These are phyloP conservation scores for Himalopsyche anomala DNA, from an alignment of 2,888 invertebrate genomes.

Conservation along the genomic window DNA sequence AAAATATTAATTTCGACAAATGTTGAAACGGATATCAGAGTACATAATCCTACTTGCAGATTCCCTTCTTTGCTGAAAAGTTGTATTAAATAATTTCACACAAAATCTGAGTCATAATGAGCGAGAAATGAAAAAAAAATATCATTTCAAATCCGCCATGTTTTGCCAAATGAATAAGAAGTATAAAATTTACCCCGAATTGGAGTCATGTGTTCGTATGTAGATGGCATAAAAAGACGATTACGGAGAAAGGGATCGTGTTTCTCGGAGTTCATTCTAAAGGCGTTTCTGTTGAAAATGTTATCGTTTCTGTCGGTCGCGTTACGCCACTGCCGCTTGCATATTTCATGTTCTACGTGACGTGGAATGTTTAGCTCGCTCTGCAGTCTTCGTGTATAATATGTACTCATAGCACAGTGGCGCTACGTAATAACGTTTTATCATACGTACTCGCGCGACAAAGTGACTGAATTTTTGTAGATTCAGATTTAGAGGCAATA, in stretches of 20 bases:
- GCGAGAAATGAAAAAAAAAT: background rate
- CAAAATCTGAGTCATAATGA: background rate
- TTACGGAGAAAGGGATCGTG: background rate
- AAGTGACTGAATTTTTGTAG: no score
- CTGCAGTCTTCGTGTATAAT: slow-evolving; percentile 43
- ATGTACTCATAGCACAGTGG: slow-evolving; percentile 24
- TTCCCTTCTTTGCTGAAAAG: no score
- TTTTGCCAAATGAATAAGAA: background rate
- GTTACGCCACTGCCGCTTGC: slow-evolving; percentile 49
- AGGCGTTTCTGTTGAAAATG: slow-evolving; percentile 52
- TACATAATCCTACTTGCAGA: no score
- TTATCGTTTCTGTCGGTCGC: slow-evolving; percentile 41
- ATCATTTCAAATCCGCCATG: background rate
- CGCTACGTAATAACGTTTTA: background rate
- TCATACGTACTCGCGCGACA: no score
- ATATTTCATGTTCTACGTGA: slow-evolving; percentile 60
- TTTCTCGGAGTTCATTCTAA: slow-evolving; percentile 29
- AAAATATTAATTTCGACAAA: no score
- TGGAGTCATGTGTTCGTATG: background rate
- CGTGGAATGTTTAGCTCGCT: slow-evolving; percentile 55
- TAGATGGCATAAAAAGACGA: background rate
- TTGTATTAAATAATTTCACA: background rate
- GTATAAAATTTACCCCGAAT: slow-evolving; percentile 21
- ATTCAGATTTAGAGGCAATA: no score
- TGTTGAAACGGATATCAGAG: no score